A percentile compares a stretch with the other conserved stretches of the same genome.
Evolutionary conservation across 2,113 vertebrate genomes (phyloP).

Genomic region (Lucifuga dentata): DNA sequence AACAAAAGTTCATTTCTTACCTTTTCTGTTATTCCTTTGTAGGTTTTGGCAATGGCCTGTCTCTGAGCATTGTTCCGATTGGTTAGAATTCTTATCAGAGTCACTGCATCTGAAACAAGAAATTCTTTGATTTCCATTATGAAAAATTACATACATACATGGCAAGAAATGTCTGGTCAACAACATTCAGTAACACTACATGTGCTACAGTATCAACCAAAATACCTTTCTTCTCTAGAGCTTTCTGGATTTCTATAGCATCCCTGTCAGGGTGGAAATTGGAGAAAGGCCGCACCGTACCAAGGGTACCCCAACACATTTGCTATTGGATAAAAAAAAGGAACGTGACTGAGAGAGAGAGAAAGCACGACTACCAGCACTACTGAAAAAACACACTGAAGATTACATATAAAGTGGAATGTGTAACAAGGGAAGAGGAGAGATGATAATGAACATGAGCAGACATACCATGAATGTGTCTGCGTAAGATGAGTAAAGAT

Average conservation of each 20-base stretch:
- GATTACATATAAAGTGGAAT: not conserved
- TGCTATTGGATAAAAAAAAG: constrained; percentile 24
- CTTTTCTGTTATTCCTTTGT: constrained; percentile 86
- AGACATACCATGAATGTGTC: not conserved
- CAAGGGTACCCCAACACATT: constrained; percentile 79
- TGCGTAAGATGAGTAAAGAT: not conserved
- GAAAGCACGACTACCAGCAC: not conserved
- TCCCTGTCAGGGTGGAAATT: constrained; percentile 75
- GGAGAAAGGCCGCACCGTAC: constrained; percentile 74
- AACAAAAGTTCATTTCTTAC: constrained; percentile 64
- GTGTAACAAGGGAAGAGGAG: not conserved
- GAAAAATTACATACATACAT: no score
- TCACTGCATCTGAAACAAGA: constrained; percentile 73
- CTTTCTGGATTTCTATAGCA: constrained; percentile 52
- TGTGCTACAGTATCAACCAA: no score
- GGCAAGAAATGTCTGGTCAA: not conserved
- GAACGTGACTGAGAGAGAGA: not conserved
- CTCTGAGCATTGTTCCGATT: constrained; percentile 90
- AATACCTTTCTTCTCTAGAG: constrained; percentile 76
- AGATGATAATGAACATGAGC: not conserved
- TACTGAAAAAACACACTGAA: not conserved
- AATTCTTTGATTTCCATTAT: not conserved
- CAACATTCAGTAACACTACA: no score
- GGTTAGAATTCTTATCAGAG: constrained; percentile 88
- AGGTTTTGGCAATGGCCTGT: constrained; percentile 84